Percentiles rank a stretch among this genome's conserved stretches.
These are phyloP conservation scores for Bergia puertoricense DNA, from an alignment of 92 coral and sea anemone genomes.

Conservation along the genomic window DNA sequence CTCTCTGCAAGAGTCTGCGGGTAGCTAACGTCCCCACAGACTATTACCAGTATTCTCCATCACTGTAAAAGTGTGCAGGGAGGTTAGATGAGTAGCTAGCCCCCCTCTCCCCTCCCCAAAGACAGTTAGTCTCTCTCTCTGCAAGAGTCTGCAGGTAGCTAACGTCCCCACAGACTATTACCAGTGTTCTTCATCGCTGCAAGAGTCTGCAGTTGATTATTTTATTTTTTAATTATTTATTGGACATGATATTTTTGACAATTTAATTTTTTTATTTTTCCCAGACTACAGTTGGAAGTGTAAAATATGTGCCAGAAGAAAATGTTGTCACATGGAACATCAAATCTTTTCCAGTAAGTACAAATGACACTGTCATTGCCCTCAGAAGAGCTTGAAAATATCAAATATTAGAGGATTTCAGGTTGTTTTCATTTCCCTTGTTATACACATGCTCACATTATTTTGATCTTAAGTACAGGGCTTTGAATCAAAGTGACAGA, in stretches of 20 bases:
- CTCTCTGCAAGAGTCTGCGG: too few species aligned
- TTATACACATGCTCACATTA: not conserved
- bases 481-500: too few species aligned
- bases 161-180: too few species aligned
- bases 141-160: too few species aligned
- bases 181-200: too few species aligned
- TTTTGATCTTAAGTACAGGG: too few species aligned
- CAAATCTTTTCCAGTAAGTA: constrained; percentile 98
- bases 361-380: not conserved
- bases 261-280: not conserved
- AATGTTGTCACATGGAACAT: constrained; percentile 91
- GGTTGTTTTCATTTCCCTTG: not conserved
- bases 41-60: too few species aligned
- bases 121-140: too few species aligned
- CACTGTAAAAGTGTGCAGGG: too few species aligned
- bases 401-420: not conserved
- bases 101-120: too few species aligned
- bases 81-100: too few species aligned
- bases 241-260: not conserved
- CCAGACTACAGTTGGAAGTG: constrained; percentile 92
- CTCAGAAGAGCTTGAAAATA: not conserved
- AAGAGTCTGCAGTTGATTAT: not conserved
- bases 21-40: too few species aligned
- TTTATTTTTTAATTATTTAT: not conserved
- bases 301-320: constrained; percentile 94